These are phyloP conservation scores for Ispidina lecontei DNA, from an alignment of 2,797 vertebrate genomes.

Conservation along the genomic window DNA sequence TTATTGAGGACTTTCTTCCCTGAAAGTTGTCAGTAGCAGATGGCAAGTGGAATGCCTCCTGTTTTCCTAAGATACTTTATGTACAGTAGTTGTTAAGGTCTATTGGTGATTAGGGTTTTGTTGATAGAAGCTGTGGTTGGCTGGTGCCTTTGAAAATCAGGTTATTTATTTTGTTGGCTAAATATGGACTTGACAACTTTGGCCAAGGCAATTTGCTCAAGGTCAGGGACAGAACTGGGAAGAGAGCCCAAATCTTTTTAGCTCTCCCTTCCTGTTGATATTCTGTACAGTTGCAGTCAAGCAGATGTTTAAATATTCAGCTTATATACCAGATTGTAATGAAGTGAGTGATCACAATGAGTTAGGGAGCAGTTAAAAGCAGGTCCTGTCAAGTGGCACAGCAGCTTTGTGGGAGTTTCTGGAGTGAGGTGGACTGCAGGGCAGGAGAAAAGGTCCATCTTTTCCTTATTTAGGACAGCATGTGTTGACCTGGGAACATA, in stretches of 20 bases:
- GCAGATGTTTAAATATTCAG: not conserved
- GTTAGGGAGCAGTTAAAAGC: not conserved
- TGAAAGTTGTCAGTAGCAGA: not conserved
- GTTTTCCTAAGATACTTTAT: not conserved
- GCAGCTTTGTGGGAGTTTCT: not conserved
- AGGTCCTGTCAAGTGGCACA: not conserved
- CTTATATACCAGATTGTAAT: not conserved
- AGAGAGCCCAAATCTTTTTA: not conserved
- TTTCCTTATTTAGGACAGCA: not conserved
- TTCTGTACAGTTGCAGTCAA: not conserved
- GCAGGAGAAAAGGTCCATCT: not conserved
- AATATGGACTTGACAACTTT: not conserved
- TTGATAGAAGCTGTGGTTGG: not conserved
- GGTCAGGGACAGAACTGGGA: not conserved
- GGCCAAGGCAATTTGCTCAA: constrained; percentile 11
- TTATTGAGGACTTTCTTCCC: not conserved
- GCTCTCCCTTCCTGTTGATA: not conserved
- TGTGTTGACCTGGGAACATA: not conserved
- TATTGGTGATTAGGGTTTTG: not conserved
- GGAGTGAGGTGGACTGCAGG: not conserved
- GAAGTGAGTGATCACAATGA: not conserved
- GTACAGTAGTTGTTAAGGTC: not conserved
- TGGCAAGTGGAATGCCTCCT: not conserved
- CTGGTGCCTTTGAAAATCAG: constrained; percentile 5
- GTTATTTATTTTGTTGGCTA: constrained; percentile 21